Evolutionary conservation across 2,797 vertebrate species (phyloP).

Genomic region (Hoplostethus mediterraneus): DNA sequence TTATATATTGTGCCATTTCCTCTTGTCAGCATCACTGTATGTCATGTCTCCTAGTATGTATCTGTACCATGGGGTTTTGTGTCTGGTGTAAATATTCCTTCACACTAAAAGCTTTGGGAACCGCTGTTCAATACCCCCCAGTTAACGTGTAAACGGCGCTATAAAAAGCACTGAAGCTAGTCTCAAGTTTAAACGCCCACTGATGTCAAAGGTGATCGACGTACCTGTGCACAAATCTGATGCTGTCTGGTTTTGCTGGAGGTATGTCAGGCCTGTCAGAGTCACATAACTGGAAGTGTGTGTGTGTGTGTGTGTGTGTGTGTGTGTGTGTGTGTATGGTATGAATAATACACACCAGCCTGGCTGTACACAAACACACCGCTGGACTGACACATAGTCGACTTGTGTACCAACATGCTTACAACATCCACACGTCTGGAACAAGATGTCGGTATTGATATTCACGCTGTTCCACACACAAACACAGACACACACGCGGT

Average conservation of each 20-base stretch:
- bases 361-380: conserved; percentile 19
- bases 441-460: conserved; percentile 66
- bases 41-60: too few relatives aligned
- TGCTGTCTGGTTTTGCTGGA: conserved; percentile 38
- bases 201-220: conserved; percentile 33
- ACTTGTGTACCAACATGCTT: conserved; percentile 52
- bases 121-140: background rate
- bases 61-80: too few relatives aligned
- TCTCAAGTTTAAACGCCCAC: conserved; percentile 33
- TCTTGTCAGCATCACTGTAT: too few relatives aligned
- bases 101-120: too few relatives aligned
- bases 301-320: too few relatives aligned
- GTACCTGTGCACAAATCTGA: conserved; percentile 26
- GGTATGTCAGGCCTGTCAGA: conserved; percentile 42
- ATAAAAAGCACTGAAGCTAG: conserved; percentile 5
- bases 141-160: conserved; percentile 17
- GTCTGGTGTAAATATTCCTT: too few relatives aligned
- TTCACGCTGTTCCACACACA: conserved; percentile 48
- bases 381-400: conserved; percentile 35
- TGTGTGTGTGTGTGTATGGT: background rate
- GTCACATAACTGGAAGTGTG: conserved; percentile 7
- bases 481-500: conserved; percentile 52
- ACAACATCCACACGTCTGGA: conserved; percentile 55
- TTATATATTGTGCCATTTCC: too few relatives aligned
- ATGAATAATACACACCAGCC: conserved; percentile 62